Base-by-base conservation (phyloP, 2,888 invertebrate species). In the Lycaena phlaeas region DNA sequence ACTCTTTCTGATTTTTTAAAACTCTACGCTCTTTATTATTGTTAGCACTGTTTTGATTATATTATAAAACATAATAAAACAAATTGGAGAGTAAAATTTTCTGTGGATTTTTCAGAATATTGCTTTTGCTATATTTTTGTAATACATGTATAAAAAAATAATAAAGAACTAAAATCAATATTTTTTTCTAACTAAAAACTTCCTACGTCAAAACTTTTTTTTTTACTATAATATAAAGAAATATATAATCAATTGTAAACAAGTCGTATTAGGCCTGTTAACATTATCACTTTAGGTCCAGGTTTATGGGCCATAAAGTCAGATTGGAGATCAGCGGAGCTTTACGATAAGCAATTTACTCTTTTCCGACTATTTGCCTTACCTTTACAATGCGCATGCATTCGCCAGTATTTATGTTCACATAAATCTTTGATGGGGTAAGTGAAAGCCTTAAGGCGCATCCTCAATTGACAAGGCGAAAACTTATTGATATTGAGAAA, bases 311-410 rank as follows among this genome's bases (percentile, higher is more conserved):
- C 71, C 49, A 70, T 82, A 79, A 82, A 81, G 63, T 54, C 61
- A 68, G 79, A 82, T 81, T 81, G 74, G 73, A 75, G 81, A 81
- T 79, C 78, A 68, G 64, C 63, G 69, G 75, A 72, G 70, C 70
- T 81, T 81, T 81, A 82, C 68, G 81, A 79, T 71, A 68, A 68
- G 74, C 76, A 81, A 82, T 82, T 74, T 76, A 56, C 61, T 58
- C 56, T 52, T 61, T 68, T 66, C 65, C 68, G 40, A 22, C 12
- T 25, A 9, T 36, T 25, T n/a, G n/a, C 25, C 58, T 53, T 57
- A 53, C 59, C 54, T 61, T 64, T 61, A 69, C 64, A 64, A 51
- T 56, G 51, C 65, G 67, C 73, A 75, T 79, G 79, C 76, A 79
- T 78, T 79, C 73, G 55, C 61, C 58, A 67, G n/a, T 45, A 74